Evolutionary conservation across 1,140 invertebrate species (phyloP), one percentile per base, ranked within the genome.

Genomic region (Mizuhopecten yessoensis): DNA sequence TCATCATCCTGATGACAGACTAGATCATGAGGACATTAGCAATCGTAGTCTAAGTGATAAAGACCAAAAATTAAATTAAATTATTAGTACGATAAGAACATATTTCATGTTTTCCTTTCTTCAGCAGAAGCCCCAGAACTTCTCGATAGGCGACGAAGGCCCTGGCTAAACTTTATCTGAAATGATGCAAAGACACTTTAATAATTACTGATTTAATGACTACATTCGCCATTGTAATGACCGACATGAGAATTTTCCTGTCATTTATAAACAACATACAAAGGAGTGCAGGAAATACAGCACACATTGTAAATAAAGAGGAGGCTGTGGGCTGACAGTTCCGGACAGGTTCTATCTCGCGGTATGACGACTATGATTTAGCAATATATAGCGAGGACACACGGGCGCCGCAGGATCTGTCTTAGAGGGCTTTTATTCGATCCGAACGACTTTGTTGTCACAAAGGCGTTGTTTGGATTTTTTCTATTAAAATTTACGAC

Each of bases 391-490:
- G 57, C 23, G 3, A 29, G 9, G 57, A 75, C 57, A 29, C 57
- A 75, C 11, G n/a, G 57, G 57, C 57, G 57, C 57, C 57, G 11
- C 57, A 7, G 23, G 5, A 29, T 75, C n/a, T 75, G 9, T 75
- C 57, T 75, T 75, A n/a, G 11, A 75, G 57, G 23, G 57, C 57
- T n/a, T 75, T 75, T 75, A 75, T 29, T 2, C n/a, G 57, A 29
- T 75, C 57, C 23, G n/a, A n/a, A 29, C 57, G 57, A 29, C 57
- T n/a, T 75, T 29, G 57, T 75, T 75, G 57, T 75, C 57, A 75
- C 23, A 75, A 75, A 75, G 57, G 57, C 57, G 57, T 75, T 75
- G 57, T 75, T 75, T 29, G n/a, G n/a, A 75, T 75, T 75, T 75
- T 75, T 75, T 75, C 57, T 11, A 5, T 29, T 75, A 29, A 75